Conservation (phyloP, 2,888 invertebrate genomes). For the Acholoe squamosa region DNA sequence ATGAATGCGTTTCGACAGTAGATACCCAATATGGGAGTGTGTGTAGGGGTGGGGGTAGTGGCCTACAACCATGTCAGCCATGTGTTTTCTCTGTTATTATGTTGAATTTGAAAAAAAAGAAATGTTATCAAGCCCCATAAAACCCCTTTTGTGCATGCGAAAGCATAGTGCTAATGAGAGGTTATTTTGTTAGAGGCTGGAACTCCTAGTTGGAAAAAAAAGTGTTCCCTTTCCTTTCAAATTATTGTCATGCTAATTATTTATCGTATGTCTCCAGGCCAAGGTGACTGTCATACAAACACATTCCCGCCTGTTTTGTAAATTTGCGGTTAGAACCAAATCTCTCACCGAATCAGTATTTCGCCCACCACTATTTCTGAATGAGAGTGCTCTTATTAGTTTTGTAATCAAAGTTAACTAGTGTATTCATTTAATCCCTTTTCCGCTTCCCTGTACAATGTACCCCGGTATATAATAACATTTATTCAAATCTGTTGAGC, state of each 20-base stretch:
- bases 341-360: no score
- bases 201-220: neutral
- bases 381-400: no score
- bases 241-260: constrained; percentile 4
- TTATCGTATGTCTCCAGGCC: no score
- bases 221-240: constrained; percentile 2
- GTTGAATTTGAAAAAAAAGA: neutral
- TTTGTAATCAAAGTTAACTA: no score
- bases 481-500: no score
- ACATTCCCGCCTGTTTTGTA: no score
- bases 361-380: no score
- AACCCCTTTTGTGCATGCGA: neutral
- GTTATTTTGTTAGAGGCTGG: neutral
- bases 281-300: no score
- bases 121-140: neutral
- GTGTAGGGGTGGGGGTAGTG: neutral
- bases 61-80: constrained; percentile 27
- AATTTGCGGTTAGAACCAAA: no score
- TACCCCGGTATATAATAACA: no score
- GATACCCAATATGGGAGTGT: neutral
- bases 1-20: constrained; percentile 21
- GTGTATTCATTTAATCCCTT: no score
- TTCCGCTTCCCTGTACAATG: no score
- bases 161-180: constrained; percentile 2
- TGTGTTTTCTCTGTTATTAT: neutral